Evolutionary conservation across 2,888 invertebrate genomes (phyloP), one percentile per base, ranked within the genome.

Genomic region (Drosophila dives): DNA sequence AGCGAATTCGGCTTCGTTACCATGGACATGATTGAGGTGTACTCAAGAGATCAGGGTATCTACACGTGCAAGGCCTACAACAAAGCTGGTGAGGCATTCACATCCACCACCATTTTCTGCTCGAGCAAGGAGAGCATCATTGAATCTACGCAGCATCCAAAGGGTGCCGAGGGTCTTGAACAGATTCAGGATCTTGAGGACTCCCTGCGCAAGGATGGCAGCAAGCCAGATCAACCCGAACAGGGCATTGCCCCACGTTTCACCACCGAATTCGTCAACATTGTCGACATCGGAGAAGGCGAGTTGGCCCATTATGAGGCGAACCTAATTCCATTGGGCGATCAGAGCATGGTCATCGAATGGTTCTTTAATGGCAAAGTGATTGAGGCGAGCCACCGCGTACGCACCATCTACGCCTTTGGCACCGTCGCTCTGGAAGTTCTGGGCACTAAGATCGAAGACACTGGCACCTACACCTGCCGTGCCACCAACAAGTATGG

Each of bases 301-400:
- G 98, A 99, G 93, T 96, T 98, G 82, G 99, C 99, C 80, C 99
- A 99, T 93, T 99, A 99, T 93, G 99, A 99, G 94, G 99, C 99
- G 42, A 98, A 97, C 56, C 94, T 99, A 10, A 97, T 98, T 59
- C 99, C 99, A 15, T 96, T 97, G 55, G 98, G 98, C 15, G 98
- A 98, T 91, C 97, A 98, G 92, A 97, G 96, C 32, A 98, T 98
- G 98, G 95, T 96, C 33, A 97, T 98, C 62, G 98, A 98, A 94
- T 99, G 98, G 98, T 98, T 98, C 95, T 98, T 97, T 92, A 98
- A 99, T 92, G 98, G 97, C 36, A 96, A 98, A 92, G 94, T 96
- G 2, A 94, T 98, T 72, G 97, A 97, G 92, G 97, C 97, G 49
- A 97, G 97, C 93, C 98, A 98, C 92, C 95, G 99, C 75, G 96